These are phyloP conservation scores for Corella eumyota DNA, from an alignment of 23 tunicate genomes.

Conservation along the genomic window DNA sequence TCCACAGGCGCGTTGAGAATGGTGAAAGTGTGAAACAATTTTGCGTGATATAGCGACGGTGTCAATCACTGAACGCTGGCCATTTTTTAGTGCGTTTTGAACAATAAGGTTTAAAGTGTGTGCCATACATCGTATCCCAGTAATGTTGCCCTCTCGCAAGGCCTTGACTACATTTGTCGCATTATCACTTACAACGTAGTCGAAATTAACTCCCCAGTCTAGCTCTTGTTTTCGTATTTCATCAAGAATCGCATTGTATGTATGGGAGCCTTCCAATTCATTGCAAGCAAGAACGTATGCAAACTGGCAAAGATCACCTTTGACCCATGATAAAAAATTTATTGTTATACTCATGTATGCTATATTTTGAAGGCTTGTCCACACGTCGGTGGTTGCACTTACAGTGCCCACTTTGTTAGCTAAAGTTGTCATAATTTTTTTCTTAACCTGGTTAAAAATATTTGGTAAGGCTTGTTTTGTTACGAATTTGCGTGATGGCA, in stretches of 20 bases:
- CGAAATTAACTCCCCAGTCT: slow-evolving; percentile 1
- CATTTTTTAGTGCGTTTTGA: slow-evolving; percentile 5
- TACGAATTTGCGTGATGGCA: neutral
- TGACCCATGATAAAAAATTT: neutral
- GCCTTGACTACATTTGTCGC: slow-evolving; percentile 12
- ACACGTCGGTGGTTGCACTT: slow-evolving; percentile 1
- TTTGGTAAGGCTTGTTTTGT: neutral
- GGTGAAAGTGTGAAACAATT: slow-evolving; percentile 28
- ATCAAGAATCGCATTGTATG: slow-evolving; percentile 1
- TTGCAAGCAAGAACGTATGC: slow-evolving; percentile 1
- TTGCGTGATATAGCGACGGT: slow-evolving; percentile 10
- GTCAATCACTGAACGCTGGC: slow-evolving; percentile 15
- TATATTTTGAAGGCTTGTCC: slow-evolving; percentile 8
- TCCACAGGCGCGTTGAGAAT: neutral
- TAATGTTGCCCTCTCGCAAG: slow-evolving; percentile 5
- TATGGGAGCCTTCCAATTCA: slow-evolving; percentile 7
- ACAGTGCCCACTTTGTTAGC: neutral
- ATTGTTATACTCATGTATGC: neutral
- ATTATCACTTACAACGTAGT: slow-evolving; percentile 3
- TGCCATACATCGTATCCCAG: slow-evolving; percentile 2
- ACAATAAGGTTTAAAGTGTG: slow-evolving; percentile 14
- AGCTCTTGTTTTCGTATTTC: slow-evolving; percentile 6
- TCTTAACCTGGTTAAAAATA: slow-evolving; percentile 1
- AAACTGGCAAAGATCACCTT: neutral
- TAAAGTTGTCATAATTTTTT: neutral